These are phyloP conservation scores for Scaptomyza parva DNA, from an alignment of 2,888 invertebrate species.

Conservation along the genomic window DNA sequence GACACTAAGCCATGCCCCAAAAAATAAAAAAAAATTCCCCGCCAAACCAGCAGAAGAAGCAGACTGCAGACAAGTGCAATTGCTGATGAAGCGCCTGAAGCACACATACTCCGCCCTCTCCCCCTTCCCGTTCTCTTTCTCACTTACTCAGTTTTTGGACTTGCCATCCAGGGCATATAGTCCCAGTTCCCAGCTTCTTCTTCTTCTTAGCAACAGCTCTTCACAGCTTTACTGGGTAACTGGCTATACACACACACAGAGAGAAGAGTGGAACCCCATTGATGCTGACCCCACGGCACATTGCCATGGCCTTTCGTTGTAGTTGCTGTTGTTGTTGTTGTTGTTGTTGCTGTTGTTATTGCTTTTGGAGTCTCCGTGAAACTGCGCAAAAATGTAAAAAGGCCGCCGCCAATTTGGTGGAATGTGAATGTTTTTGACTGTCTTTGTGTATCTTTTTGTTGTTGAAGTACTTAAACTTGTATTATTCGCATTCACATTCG, in stretches of 20 bases:
- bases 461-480: neutral
- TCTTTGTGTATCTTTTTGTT: conserved; percentile 14
- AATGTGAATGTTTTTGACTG: conserved; percentile 46
- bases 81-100: conserved; percentile 32
- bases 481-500: conserved; percentile 22
- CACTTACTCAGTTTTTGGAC: conserved; percentile 12
- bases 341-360: conserved; percentile 26
- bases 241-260: conserved; percentile 38
- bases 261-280: conserved; percentile 42
- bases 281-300: conserved; percentile 58
- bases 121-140: neutral
- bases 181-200: conserved; percentile 27
- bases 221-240: conserved; percentile 14
- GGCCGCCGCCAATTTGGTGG: conserved; percentile 57
- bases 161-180: conserved; percentile 9
- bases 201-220: conserved; percentile 9
- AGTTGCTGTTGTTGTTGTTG: conserved; percentile 15
- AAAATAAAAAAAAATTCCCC: neutral
- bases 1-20: conserved; percentile 19
- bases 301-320: conserved; percentile 53
- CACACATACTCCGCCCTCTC: neutral
- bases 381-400: conserved; percentile 58
- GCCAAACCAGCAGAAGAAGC: no score
- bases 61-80: conserved; percentile 49
- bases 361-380: conserved; percentile 33